Percentiles rank a stretch among this genome's conserved stretches.
Conservation (phyloP, 2,888 invertebrate genomes). For the Synanthedon vespiformis region DNA sequence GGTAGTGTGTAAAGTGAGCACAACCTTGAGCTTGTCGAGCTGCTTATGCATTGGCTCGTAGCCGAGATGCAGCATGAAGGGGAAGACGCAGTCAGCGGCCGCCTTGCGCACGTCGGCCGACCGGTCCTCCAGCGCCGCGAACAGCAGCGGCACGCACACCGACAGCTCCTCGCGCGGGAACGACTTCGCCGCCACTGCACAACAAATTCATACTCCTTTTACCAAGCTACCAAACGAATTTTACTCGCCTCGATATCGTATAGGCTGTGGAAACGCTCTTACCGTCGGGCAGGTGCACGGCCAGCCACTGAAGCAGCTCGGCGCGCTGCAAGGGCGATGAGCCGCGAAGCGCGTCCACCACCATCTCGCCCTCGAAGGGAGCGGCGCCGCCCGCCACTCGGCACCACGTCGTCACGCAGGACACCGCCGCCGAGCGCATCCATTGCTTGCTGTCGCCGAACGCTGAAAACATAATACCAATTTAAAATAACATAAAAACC, state of each 20-base stretch:
- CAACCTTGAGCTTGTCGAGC: conserved; percentile 82
- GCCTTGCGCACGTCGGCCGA: conserved; percentile 92
- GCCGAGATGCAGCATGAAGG: conserved; percentile 93
- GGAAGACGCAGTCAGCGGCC: conserved; percentile 88
- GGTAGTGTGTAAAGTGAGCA: no score
- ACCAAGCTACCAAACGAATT: no score
- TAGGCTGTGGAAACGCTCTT: conserved; percentile 6
- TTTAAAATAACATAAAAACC: not conserved
- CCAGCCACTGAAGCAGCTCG: conserved; percentile 88
- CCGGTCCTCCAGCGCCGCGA: conserved; percentile 88
- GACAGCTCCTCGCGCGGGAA: conserved; percentile 86
- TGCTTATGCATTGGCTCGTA: conserved; percentile 83
- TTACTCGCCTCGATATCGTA: no score
- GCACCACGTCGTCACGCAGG: conserved; percentile 89
- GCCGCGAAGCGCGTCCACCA: conserved; percentile 85
- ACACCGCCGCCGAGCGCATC: conserved; percentile 82
- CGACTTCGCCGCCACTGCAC: conserved; percentile 74
- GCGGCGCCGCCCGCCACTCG: conserved; percentile 81
- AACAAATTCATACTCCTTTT: no score
- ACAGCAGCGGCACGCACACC: conserved; percentile 81
- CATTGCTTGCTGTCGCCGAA: conserved; percentile 81
- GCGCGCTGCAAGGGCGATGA: conserved; percentile 87
- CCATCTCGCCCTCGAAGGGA: conserved; percentile 87
- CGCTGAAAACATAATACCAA: conserved; percentile 30
- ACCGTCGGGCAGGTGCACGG: conserved; percentile 82